Base-by-base conservation (phyloP, 2,888 invertebrate species). In the Polydrusus tereticollis region DNA sequence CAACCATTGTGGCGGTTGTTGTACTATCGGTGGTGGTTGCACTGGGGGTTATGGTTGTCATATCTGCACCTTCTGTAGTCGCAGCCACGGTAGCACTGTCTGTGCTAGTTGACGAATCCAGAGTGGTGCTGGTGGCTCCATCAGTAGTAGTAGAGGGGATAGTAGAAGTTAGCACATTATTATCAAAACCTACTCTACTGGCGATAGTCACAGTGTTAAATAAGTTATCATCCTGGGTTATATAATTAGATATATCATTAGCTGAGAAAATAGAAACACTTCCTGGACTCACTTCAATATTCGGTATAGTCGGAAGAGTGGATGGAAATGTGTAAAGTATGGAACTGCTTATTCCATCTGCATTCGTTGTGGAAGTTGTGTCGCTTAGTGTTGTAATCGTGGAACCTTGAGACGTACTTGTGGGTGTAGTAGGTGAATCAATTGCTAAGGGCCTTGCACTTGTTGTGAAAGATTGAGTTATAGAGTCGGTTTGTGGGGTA, bases 141-240 rank as follows among this genome's bases (percentile, higher is more conserved):
- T 73, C 59, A 63, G 76, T 72, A 60, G 77, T 78, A 66, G 75
- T 70, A 41, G 72, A 41, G 12, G 72, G 62, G 23, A 66, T 45
- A 52, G 78, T 80, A 70, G 77, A 72, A 38, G 77, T 77, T 73
- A 70, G 45, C 63, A 73, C 41, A 72, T 43, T 74, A 29, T 74
- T 76, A 73, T 78, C 79, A 69, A 76, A 75, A 86, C 86, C 87
- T 70, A 66, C 47, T 83, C 87, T 85, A 77, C 88, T 87, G 77
- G 87, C 85, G 80, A 89, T 85, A 60, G 85, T 86, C 79, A 87
- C 87, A 77, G 89, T 87, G 76, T 88, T 82, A 79, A 86, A 86
- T 69, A 85, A 83, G 86, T 87, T 87, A 85, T 88, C 88, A 82
- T 87, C 87, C 75, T 86, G 85, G 81, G 88, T 84, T 84, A 85